These are phyloP conservation scores for Ciconia stormi DNA, from an alignment of 2,113 vertebrate species.

Conservation along the genomic window DNA sequence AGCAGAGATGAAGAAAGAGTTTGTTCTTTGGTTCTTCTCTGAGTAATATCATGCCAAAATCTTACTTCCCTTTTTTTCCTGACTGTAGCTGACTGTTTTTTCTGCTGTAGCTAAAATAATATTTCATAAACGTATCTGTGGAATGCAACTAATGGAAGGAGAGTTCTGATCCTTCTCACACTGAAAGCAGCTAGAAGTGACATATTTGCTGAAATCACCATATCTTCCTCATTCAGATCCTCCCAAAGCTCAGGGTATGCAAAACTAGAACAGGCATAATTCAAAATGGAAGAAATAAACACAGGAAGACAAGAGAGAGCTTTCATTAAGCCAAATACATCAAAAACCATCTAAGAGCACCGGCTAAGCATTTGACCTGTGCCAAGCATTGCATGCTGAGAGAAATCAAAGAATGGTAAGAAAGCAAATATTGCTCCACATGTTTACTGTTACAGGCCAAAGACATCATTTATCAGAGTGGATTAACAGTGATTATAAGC, in stretches of 20 bases:
- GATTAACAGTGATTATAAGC: neutral
- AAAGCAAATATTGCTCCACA: neutral
- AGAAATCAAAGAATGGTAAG: neutral
- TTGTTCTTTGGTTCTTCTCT: neutral
- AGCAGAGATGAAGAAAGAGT: neutral
- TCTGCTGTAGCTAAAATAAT: neutral
- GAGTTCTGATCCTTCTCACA: neutral
- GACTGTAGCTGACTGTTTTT: neutral
- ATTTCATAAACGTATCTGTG: neutral
- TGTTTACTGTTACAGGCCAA: neutral
- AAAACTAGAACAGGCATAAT: neutral
- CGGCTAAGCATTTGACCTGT: neutral
- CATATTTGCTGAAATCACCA: neutral
- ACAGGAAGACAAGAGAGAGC: neutral
- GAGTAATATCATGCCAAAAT: neutral
- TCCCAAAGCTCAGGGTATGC: neutral
- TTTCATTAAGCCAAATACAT: neutral
- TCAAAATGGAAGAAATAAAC: neutral
- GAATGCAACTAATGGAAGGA: neutral
- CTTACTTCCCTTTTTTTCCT: neutral
- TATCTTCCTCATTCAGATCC: neutral
- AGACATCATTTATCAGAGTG: neutral
- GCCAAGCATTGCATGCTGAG: neutral
- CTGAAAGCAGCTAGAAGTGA: neutral
- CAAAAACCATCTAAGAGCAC: neutral